Percentiles rank a stretch among this genome's conserved stretches.
Conservation (phyloP, 2,113 vertebrate genomes). For the Gymnorhina tibicen region DNA sequence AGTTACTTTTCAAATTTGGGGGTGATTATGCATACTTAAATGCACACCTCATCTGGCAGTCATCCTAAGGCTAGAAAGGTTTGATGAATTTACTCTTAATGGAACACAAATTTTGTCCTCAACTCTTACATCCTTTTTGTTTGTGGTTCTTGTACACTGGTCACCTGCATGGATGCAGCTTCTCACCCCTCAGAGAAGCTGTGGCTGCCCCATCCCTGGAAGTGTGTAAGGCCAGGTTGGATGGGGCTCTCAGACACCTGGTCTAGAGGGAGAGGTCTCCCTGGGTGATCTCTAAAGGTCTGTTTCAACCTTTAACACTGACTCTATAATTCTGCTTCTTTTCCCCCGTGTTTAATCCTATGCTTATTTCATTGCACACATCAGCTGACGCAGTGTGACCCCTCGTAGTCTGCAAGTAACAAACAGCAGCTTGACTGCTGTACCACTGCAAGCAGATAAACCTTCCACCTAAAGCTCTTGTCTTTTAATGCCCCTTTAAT, state of each 20-base stretch:
- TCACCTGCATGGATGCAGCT: not conserved
- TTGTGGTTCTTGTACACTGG: rapidly evolving
- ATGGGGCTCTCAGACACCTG: not conserved
- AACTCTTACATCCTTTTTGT: not conserved
- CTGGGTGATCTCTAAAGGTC: too few species aligned
- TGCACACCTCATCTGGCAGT: not conserved
- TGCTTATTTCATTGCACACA: conserved; percentile 32
- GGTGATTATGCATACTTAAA: not conserved
- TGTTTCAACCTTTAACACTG: not conserved
- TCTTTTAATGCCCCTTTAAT: conserved; percentile 76
- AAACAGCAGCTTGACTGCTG: conserved; percentile 22
- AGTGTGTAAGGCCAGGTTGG: not conserved
- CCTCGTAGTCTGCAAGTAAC: conserved; percentile 11
- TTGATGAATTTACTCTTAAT: not conserved
- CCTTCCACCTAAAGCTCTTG: conserved; percentile 67
- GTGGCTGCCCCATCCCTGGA: not conserved
- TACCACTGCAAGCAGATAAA: conserved; percentile 73
- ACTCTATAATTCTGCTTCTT: not conserved
- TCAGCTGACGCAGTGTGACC: conserved; percentile 15
- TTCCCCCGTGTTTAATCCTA: not conserved
- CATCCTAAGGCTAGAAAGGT: not conserved
- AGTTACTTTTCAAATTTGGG: not conserved
- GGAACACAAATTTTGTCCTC: not conserved
- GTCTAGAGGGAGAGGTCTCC: not conserved
- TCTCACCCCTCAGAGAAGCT: not conserved